Base-by-base conservation (phyloP, 2,888 invertebrate species). In the Adelognathus sp. region DNA sequence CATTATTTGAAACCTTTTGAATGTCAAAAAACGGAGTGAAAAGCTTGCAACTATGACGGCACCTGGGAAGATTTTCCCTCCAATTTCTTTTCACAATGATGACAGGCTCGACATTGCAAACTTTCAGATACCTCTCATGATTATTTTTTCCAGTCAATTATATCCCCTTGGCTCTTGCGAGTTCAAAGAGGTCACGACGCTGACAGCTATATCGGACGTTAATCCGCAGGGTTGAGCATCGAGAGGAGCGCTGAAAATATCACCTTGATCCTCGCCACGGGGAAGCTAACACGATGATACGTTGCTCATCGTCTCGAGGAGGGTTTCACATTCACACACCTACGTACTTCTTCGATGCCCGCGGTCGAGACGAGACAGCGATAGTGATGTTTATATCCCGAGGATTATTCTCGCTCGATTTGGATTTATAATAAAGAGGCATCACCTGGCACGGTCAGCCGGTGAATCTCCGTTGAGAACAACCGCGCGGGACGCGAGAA, bases 381-480 rank as follows among this genome's bases (percentile, higher is more conserved):
- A n/a, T n/a, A 74, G 74, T 71, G 79, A 84, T 84, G 82, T 88
- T 89, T 88, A 87, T 88, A 86, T 86, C 85, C 69, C 66, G 61
- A 31, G 83, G 85, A 88, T 88, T 84, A 87, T 87, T 83, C 84
- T 41, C 46, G 83, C 83, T 82, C 87, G 86, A 88, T 89, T 89
- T 86, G 87, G 89, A 88, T 89, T 88, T 88, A 86, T 89, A 89
- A 89, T 89, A 85, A 87, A 89, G 88, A 87, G 87, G 81, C 84
- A 78, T 71, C 78, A 24, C 78, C 75, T 81, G 54, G 74, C 70
- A 52, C 63, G 78, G 67, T 81, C 75, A 80, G 82, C 81, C 80
- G 67, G 70, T 76, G 67, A 74, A 27, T 54, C 64, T 24, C 24
- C 84, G 82, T 63, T 39, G 52, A 29, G 56, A 60, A n/a, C 31